Evolutionary conservation across 2,888 invertebrate genomes (phyloP).

Genomic region (Xestia ashworthii): DNA sequence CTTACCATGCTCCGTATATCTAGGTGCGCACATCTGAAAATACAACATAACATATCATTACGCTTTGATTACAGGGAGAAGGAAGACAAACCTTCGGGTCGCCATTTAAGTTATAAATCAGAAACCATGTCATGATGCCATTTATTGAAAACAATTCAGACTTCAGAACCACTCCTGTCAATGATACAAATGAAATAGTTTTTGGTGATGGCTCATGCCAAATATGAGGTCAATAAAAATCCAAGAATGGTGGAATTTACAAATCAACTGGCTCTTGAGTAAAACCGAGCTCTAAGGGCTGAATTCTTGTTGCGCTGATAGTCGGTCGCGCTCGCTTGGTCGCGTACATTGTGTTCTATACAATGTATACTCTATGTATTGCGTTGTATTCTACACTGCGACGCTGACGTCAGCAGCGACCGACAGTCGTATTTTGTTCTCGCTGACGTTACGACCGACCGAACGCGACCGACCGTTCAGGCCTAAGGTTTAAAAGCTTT

Average conservation of each 20-base stretch:
- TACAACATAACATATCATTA: background rate
- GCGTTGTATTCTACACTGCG: too few species aligned
- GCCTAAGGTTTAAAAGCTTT: too few species aligned
- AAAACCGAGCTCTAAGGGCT: background rate
- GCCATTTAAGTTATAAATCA: background rate
- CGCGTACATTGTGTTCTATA: too few species aligned
- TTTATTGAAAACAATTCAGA: background rate
- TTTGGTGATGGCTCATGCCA: background rate
- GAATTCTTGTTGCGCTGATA: too few species aligned
- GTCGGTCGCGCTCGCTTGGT: too few species aligned
- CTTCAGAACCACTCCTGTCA: background rate
- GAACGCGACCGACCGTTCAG: too few species aligned
- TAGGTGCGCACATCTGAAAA: slow-evolving; percentile 58
- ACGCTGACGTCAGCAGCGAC: too few species aligned
- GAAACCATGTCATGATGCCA: background rate
- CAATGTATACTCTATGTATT: too few species aligned
- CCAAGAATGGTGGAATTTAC: background rate
- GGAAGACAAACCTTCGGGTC: background rate
- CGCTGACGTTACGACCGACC: too few species aligned
- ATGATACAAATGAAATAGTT: background rate
- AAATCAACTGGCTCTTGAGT: background rate
- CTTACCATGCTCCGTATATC: slow-evolving; percentile 16
- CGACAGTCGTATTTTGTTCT: too few species aligned
- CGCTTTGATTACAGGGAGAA: background rate
- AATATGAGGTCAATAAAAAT: background rate